Base-by-base conservation (phyloP, 2,113 vertebrate genomes). In the Caloenas nicobarica region DNA sequence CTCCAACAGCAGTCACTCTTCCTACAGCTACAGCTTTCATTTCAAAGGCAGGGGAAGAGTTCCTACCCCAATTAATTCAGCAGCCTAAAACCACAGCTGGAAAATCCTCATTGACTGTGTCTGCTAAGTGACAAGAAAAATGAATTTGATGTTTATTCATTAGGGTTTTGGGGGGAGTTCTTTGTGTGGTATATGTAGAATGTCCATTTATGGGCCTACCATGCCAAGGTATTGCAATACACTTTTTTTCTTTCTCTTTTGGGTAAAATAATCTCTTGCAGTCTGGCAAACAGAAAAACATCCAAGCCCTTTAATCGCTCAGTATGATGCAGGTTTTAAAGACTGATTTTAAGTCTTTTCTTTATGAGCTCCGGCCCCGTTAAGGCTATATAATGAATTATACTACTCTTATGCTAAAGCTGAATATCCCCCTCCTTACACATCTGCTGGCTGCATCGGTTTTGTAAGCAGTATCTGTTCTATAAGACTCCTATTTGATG, bases 11-110 rank as follows among this genome's bases (percentile, higher is more conserved):
- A 36, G 11, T 62, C 71, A 29, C 31, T 81, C 81, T 51, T 73
- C 83, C 51, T 31, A 51, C 88, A 91, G 54, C 70, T 89, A 25
- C 61, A 85, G 57, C 74, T 92, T 89, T 85, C 44, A 12, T 86
- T 87, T 44, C 21, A 78, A 60, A 91, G 46, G 34, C 83, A 79
- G 44, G 44, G 33, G 16, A 74, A 54, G 44, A 91, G 31, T 34
- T 94, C 81, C 68, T 86, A 24, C 58, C 56, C 69, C 66, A 60
- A 42, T 89, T 64, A 38, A 77, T 90, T 65, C 28, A 69, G n/a
- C 62, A 82, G 73, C 62, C 38, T 88, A 68, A 89, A 96, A 64
- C 84, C 93, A 79, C 74, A 94, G 79, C 74, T 91, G 71, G 79
- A 88, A 89, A 91, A 83, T 50, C 79, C 40, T 88, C 36, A 10